Percentiles rank a stretch among this genome's conserved stretches.
Conservation (phyloP, 2,113 vertebrate species). For the Megaceryle torquata region DNA sequence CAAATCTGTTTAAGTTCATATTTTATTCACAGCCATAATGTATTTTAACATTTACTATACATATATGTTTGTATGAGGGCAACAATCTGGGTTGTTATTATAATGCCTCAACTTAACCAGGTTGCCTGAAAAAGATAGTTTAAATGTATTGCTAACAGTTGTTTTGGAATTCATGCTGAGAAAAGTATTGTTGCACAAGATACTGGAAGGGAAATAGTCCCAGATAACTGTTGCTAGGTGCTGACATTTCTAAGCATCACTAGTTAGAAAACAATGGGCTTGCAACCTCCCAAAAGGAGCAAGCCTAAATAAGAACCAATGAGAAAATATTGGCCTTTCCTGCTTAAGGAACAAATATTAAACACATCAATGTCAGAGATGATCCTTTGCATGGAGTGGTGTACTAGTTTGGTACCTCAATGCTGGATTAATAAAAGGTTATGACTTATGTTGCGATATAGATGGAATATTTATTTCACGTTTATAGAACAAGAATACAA, state of each 20-base stretch:
- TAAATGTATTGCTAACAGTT: not conserved
- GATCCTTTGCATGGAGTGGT: not conserved
- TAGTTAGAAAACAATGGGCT: not conserved
- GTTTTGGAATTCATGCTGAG: not conserved
- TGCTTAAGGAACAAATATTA: not conserved
- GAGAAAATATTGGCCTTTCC: not conserved
- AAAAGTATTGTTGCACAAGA: slow-evolving; percentile 12
- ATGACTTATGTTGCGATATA: not conserved
- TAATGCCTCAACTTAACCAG: not conserved
- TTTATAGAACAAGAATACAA: not conserved
- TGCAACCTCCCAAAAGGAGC: not conserved
- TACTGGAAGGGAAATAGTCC: not conserved
- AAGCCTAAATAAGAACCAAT: not conserved
- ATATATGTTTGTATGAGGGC: not conserved
- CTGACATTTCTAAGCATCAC: not conserved
- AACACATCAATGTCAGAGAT: not conserved
- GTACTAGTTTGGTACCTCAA: not conserved
- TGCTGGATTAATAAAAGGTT: not conserved
- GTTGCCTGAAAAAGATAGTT: not conserved
- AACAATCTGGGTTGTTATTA: not conserved
- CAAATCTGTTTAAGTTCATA: not conserved
- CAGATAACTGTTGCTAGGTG: not conserved
- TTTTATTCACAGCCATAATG: slow-evolving; percentile 3
- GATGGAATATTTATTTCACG: not conserved
- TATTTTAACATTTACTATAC: not conserved